Evolutionary conservation across 2,113 vertebrate genomes (phyloP).

Genomic region (Rattus norvegicus): DNA sequence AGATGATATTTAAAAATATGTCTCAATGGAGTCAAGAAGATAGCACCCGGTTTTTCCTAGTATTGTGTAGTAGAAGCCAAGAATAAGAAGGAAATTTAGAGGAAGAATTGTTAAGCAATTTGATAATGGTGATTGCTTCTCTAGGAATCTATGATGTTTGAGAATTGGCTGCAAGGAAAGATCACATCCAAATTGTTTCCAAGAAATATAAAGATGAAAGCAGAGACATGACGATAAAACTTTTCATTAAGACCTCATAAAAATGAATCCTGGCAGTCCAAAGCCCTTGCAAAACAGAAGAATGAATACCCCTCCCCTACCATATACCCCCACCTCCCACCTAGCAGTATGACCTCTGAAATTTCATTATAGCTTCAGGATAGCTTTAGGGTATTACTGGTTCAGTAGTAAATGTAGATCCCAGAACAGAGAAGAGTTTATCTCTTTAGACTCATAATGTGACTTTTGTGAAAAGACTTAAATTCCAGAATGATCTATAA

Average conservation of each 20-base stretch:
- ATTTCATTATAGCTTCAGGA: neutral
- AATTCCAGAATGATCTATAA: neutral
- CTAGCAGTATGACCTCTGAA: neutral
- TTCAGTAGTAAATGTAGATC: neutral
- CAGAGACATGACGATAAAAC: neutral
- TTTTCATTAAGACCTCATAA: neutral
- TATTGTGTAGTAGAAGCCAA: neutral
- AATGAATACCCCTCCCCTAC: accelerated
- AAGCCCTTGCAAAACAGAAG: neutral
- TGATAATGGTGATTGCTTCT: neutral
- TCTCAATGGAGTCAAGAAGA: neutral
- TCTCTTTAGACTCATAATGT: neutral
- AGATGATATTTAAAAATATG: neutral
- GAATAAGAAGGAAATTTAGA: neutral
- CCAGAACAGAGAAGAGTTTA: neutral
- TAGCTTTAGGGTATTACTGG: neutral
- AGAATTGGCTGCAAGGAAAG: conserved; percentile 25
- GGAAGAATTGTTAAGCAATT: neutral
- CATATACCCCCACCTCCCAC: neutral
- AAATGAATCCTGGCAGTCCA: neutral
- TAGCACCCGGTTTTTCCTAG: neutral
- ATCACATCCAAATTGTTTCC: neutral
- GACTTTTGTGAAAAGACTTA: neutral
- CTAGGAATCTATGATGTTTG: neutral
- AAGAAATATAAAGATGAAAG: neutral